phyloP scores from a whole-genome alignment of 2,888 invertebrate genomes.

The Drosophila neonasuta region DNA sequence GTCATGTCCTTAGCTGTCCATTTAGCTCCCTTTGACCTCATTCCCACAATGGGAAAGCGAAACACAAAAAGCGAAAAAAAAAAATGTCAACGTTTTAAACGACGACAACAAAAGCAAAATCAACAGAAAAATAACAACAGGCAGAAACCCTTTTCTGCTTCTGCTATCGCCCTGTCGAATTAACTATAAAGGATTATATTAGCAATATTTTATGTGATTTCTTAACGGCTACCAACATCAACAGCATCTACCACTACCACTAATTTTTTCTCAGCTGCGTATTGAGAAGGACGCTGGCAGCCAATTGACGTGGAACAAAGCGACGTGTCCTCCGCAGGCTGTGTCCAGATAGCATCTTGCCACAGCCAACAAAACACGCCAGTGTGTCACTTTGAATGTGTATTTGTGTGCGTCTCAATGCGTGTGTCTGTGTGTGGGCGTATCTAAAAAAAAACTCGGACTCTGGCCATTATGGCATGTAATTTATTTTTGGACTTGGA shows the following conservation, averaged over 20 bases:
- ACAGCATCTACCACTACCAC: slow-evolving; percentile 33
- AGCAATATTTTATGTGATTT: slow-evolving; percentile 71
- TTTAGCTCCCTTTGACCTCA: slow-evolving; percentile 26
- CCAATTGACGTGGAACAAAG: slow-evolving; percentile 58
- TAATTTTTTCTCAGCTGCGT: slow-evolving; percentile 29
- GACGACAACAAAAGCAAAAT: slow-evolving; percentile 44
- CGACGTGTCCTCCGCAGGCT: slow-evolving; percentile 34
- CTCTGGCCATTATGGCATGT: slow-evolving; percentile 58
- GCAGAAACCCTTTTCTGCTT: slow-evolving; percentile 46
- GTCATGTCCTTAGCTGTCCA: slow-evolving; percentile 19
- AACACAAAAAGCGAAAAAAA: slow-evolving; percentile 5
- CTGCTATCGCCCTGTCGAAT: slow-evolving; percentile 51
- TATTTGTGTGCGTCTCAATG: slow-evolving; percentile 1
- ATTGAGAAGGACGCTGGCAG: slow-evolving; percentile 20
- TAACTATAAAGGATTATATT: slow-evolving; percentile 68
- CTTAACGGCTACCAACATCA: slow-evolving; percentile 43
- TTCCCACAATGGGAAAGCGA: slow-evolving; percentile 9
- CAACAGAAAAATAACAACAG: slow-evolving; percentile 33
- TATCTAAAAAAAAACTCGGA: slow-evolving; percentile 24
- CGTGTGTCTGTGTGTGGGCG: not conserved
- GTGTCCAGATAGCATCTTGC: slow-evolving; percentile 48
- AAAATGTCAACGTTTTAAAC: slow-evolving; percentile 55
- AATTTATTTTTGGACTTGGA: slow-evolving; percentile 61
- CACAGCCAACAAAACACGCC: slow-evolving; percentile 37
- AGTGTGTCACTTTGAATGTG: slow-evolving; percentile 24